Percentiles rank a stretch among this genome's conserved stretches.
These are phyloP conservation scores for Megaceryle alcyon DNA, from an alignment of 2,797 vertebrate genomes.

Conservation along the genomic window DNA sequence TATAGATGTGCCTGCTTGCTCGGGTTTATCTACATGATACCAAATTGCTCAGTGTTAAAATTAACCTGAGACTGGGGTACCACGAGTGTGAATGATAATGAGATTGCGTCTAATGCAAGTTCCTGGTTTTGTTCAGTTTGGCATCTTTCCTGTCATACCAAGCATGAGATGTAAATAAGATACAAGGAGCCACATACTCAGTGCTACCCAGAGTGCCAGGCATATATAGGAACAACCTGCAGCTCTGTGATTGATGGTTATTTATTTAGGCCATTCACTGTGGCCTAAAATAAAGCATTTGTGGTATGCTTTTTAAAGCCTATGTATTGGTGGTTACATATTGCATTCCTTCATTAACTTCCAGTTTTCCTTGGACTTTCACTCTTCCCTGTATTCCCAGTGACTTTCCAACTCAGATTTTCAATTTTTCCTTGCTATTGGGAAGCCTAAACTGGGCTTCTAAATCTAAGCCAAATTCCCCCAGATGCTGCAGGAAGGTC, in stretches of 20 bases:
- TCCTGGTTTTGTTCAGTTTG: neutral
- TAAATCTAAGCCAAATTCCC: neutral
- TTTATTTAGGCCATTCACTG: neutral
- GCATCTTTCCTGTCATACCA: neutral
- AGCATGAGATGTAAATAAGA: neutral
- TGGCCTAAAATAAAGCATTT: conserved; percentile 15
- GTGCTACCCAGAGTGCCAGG: neutral
- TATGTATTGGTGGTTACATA: neutral
- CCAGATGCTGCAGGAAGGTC: neutral
- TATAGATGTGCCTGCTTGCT: neutral
- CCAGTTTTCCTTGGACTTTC: neutral
- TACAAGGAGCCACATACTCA: neutral
- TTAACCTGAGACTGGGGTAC: neutral
- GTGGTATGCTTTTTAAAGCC: neutral
- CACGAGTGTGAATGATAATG: neutral
- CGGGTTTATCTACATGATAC: fast-evolving
- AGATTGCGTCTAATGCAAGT: neutral
- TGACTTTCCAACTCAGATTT: neutral
- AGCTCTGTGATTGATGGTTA: neutral
- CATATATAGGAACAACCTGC: neutral
- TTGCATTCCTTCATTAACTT: neutral
- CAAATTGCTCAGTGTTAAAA: neutral
- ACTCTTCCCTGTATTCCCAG: conserved; percentile 1
- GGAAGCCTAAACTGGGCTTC: neutral
- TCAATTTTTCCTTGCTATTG: neutral